Percentiles rank a stretch among this genome's conserved stretches.
Evolutionary conservation across 1,140 invertebrate species (phyloP).

Genomic region (Anoplolepis gracilipes): DNA sequence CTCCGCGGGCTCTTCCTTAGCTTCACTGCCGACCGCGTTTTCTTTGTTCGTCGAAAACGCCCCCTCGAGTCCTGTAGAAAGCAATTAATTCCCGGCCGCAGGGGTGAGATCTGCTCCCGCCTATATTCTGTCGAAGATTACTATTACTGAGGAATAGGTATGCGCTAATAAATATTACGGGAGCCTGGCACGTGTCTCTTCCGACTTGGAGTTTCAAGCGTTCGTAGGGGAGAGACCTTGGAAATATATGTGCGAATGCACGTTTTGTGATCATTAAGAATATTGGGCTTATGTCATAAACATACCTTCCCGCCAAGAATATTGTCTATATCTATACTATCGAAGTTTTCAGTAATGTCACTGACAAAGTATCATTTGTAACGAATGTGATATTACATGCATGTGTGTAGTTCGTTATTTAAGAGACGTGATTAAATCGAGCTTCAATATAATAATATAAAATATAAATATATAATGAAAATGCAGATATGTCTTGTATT

Average conservation of each 20-base stretch:
- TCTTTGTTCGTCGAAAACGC: conserved; percentile 69
- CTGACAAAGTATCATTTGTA: background rate
- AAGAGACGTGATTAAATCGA: background rate
- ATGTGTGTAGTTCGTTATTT: background rate
- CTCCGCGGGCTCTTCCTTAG: conserved; percentile 38
- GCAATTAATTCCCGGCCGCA: conserved; percentile 74
- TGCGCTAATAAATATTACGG: conserved; percentile 53
- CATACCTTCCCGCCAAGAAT: background rate
- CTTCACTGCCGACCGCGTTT: conserved; percentile 56
- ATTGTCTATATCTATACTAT: conserved; percentile 15
- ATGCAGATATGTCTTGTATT: background rate
- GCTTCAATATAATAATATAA: background rate
- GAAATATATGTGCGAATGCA: conserved; percentile 33
- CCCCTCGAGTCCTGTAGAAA: conserved; percentile 61
- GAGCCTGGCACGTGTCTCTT: conserved; percentile 33
- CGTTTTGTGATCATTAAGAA: conserved; percentile 24
- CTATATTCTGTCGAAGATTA: conserved; percentile 42
- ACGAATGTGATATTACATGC: background rate
- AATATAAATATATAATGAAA: background rate
- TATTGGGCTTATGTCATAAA: conserved; percentile 15
- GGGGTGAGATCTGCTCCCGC: background rate
- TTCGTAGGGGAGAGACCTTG: background rate
- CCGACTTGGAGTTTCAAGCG: background rate
- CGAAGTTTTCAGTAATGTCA: conserved; percentile 24
- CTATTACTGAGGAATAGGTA: conserved; percentile 35